These are phyloP conservation scores for Setipinna tenuifilis DNA, from an alignment of 2,797 vertebrate species.

Conservation along the genomic window DNA sequence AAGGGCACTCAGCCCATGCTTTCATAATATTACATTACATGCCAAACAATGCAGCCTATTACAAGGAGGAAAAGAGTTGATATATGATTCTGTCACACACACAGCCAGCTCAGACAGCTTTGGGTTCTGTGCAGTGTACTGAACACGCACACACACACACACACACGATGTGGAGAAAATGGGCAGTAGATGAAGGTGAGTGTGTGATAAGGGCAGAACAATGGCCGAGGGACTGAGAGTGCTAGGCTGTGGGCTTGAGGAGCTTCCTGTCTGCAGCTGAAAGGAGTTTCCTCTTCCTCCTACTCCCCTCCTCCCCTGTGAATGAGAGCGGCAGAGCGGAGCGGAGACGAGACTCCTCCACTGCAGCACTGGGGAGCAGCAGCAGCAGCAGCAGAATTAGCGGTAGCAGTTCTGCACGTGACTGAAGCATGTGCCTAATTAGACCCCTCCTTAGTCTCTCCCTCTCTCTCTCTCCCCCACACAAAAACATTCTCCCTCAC, in stretches of 20 bases:
- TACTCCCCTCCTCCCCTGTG: background rate
- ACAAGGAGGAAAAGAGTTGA: background rate
- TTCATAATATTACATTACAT: background rate
- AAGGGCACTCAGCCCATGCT: background rate
- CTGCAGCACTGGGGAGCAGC: background rate
- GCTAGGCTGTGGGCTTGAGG: background rate
- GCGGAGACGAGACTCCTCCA: background rate
- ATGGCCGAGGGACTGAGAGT: background rate
- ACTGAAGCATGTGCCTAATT: background rate
- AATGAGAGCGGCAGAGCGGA: background rate
- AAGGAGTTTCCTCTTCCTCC: background rate
- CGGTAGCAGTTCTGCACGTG: background rate
- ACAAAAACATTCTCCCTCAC: no score
- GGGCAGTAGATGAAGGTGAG: no score
- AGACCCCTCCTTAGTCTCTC: background rate
- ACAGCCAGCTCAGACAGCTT: no score
- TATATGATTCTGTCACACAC: no score
- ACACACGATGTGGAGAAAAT: background rate
- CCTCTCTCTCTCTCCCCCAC: background rate
- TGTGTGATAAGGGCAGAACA: no score
- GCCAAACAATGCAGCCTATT: background rate
- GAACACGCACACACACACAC: background rate
- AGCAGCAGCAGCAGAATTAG: background rate
- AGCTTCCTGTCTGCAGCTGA: slow-evolving; percentile 12
- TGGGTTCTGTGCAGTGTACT: no score